Evolutionary conservation across 1,140 invertebrate species (phyloP).

Genomic region (Antheraea pernyi): DNA sequence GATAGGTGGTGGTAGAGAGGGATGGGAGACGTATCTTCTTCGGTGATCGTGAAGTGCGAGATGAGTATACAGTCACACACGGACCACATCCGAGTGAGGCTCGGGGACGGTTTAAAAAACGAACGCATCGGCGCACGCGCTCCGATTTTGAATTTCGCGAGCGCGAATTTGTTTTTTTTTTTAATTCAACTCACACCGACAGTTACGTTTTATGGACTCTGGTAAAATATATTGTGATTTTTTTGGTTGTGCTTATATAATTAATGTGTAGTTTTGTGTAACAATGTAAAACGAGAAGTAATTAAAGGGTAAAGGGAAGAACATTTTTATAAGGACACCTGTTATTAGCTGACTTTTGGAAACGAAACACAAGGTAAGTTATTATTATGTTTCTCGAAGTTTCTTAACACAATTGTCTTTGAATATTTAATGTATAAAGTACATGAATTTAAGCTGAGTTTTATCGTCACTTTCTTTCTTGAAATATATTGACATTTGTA

Average conservation of each 20-base stretch:
- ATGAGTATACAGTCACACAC: slow-evolving; percentile 77
- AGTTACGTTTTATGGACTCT: background rate
- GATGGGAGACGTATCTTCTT: slow-evolving; percentile 68
- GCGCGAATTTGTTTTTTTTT: slow-evolving; percentile 14
- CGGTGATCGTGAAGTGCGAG: slow-evolving; percentile 75
- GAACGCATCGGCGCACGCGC: slow-evolving; percentile 58
- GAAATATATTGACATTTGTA: no score
- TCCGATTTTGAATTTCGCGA: slow-evolving; percentile 12
- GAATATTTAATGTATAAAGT: no score
- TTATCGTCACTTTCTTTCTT: no score
- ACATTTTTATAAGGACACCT: background rate
- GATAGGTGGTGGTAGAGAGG: slow-evolving; percentile 37
- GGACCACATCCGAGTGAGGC: slow-evolving; percentile 70
- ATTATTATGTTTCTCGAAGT: background rate
- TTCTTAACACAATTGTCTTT: no score
- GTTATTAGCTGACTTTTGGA: background rate
- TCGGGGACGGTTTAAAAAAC: slow-evolving; percentile 64
- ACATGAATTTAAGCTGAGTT: no score
- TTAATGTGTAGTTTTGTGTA: background rate
- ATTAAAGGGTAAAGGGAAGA: background rate
- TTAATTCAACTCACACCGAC: no score
- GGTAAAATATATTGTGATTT: background rate
- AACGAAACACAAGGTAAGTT: slow-evolving; percentile 3
- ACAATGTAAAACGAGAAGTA: background rate
- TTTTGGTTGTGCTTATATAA: background rate